phyloP scores from a whole-genome alignment of 2,113 vertebrate species.

The Gymnocephalus cernua region DNA sequence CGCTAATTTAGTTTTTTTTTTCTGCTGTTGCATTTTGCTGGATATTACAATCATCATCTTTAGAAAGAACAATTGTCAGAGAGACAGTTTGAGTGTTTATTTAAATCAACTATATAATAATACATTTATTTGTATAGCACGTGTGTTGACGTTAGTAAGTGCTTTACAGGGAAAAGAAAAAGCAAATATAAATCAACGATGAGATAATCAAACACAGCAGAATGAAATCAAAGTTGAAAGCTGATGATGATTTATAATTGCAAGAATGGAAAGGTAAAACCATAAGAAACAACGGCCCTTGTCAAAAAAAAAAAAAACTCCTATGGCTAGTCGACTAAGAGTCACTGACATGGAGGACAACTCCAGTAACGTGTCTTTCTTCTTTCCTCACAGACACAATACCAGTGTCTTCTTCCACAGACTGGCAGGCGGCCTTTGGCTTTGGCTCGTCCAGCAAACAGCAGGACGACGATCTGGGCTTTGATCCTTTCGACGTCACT shows the following conservation, averaged over 20 bases:
- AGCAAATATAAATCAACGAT: background rate
- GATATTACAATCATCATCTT: background rate
- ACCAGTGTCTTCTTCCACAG: conserved; percentile 98
- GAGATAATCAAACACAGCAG: background rate
- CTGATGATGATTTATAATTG: background rate
- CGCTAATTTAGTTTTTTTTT: background rate
- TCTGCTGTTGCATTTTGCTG: background rate
- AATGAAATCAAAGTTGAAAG: background rate
- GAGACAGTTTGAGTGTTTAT: background rate
- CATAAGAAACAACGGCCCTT: too few species aligned
- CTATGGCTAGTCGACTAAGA: background rate
- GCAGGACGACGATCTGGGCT: conserved; percentile 98
- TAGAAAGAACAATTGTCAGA: background rate
- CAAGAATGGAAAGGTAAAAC: background rate
- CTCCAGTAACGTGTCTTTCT: conserved; percentile 16
- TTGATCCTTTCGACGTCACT: conserved; percentile 99
- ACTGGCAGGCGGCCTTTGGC: conserved; percentile 99
- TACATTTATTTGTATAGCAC: background rate
- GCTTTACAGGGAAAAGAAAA: background rate
- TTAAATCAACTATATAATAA: background rate
- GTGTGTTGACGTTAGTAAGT: background rate
- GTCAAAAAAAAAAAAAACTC: background rate
- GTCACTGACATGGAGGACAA: background rate
- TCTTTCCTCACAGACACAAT: conserved; percentile 90
- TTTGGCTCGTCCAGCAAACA: conserved; percentile 96